Conservation (phyloP, 2,888 invertebrate species). For the Epistrophe eligans region DNA sequence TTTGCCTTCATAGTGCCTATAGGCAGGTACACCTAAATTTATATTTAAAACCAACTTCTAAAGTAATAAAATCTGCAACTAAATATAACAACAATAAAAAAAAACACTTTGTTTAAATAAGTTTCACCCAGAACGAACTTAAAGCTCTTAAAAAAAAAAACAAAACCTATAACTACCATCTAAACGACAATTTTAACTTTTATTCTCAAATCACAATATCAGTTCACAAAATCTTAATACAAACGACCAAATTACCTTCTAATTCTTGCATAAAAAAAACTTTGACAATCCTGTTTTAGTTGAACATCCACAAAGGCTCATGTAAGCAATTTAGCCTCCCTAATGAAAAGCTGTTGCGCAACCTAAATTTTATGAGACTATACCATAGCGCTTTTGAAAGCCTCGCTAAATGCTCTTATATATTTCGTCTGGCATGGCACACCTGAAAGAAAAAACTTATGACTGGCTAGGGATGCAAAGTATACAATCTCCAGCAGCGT, state of each 20-base stretch:
- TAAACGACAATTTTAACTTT: neutral
- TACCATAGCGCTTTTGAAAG: slow-evolving; percentile 8
- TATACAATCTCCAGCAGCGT: neutral
- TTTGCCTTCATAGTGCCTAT: too few species aligned
- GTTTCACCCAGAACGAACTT: neutral
- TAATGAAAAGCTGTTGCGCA: slow-evolving; percentile 51
- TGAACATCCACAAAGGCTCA: slow-evolving; percentile 28
- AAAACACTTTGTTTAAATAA: neutral
- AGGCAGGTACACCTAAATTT: too few species aligned
- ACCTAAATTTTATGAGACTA: slow-evolving; percentile 27
- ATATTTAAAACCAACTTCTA: neutral
- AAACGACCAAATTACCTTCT: slow-evolving; percentile 15
- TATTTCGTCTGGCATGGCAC: slow-evolving; percentile 12
- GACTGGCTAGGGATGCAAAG: slow-evolving; percentile 35
- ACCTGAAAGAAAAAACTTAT: slow-evolving; percentile 46
- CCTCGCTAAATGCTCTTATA: slow-evolving; percentile 42
- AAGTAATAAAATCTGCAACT: neutral
- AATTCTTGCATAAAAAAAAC: slow-evolving; percentile 11
- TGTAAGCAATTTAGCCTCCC: slow-evolving; percentile 50
- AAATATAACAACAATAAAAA: neutral
- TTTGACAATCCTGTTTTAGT: slow-evolving; percentile 30
- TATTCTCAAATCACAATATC: neutral
- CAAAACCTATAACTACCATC: neutral
- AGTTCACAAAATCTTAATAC: slow-evolving; percentile 16
- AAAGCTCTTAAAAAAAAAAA: neutral